Base-by-base conservation (phyloP, 2,888 invertebrate species). In the Trachelus tabidus region DNA sequence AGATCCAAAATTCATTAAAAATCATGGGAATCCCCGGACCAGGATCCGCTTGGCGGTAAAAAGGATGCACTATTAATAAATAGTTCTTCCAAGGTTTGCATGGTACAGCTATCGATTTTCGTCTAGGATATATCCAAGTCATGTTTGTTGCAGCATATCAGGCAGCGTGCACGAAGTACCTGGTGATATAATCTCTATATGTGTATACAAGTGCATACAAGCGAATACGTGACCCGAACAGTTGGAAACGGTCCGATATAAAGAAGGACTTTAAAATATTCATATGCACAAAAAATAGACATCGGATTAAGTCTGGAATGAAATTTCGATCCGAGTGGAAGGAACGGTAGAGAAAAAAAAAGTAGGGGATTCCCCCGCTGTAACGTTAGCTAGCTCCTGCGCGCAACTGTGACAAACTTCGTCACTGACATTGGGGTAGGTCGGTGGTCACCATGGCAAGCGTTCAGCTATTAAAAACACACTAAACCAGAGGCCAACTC, bases 71-170 rank as follows among this genome's bases (percentile, higher is more conserved):
- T 87, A 84, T 86, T 85, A 86, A 86, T 86, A 87, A 86, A 82
- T 56, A 56, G 23, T 82, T 78, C 81, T 83, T 82, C 82, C 81
- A 83, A 83, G 82, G 81, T 75, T 79, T 76, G 80, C 81, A 83
- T 77, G 77, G 80, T 77, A 82, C 76, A 79, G 76, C 83, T 81
- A 87, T 88, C 86, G 86, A 88, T 88, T 87, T 82, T 81, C 75
- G 78, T 78, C 56, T 79, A 77, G 68, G 73, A 69, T 74, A 75
- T 75, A 80, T 73, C 74, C 75, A 73, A 73, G 75, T 75, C 79
- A 76, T 80, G 81, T 83, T 80, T 76, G 79, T 83, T 78, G 81
- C 78, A 79, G 76, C 77, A 80, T 79, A 77, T 80, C 75, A 76
- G 33, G 34, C 73, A 71, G 79, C 76, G 76, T 78, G 80, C 83